phyloP scores from a whole-genome alignment of 2,113 vertebrate species.

The Tretioscincus oriximinensis region DNA sequence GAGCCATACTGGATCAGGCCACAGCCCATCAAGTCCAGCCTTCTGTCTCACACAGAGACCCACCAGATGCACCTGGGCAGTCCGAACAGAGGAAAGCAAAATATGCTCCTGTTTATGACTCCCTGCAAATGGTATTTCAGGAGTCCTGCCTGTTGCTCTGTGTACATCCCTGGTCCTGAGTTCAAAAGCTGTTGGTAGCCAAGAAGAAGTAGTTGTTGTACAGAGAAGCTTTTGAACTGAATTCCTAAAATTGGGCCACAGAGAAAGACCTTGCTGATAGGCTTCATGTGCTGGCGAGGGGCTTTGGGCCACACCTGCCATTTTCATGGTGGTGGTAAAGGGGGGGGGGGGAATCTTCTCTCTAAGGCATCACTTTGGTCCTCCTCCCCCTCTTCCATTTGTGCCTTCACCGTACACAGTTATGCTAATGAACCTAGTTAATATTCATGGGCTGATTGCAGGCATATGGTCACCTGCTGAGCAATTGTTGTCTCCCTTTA shows the following conservation, averaged over 20 bases:
- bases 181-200: neutral
- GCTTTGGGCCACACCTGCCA: neutral
- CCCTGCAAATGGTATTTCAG: no score
- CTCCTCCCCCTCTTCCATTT: neutral
- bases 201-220: no score
- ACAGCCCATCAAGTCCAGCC: no score
- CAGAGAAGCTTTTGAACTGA: neutral
- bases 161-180: no score
- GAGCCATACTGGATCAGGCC: no score
- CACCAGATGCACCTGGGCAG: no score
- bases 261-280: neutral
- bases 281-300: conserved; percentile 32
- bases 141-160: no score
- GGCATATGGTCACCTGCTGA: conserved; percentile 31
- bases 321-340: conserved; percentile 23
- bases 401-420: neutral
- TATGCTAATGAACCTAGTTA: conserved; percentile 56
- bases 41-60: no score
- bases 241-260: no score
- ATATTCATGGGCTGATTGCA: conserved; percentile 59
- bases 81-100: no score
- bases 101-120: no score
- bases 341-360: conserved; percentile 12
- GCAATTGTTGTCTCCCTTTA: neutral
- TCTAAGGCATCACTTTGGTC: neutral